A percentile compares a stretch with the other conserved stretches of the same genome.
Evolutionary conservation across 2,113 vertebrate species (phyloP).

Genomic region (Psilopogon haemacephalus): DNA sequence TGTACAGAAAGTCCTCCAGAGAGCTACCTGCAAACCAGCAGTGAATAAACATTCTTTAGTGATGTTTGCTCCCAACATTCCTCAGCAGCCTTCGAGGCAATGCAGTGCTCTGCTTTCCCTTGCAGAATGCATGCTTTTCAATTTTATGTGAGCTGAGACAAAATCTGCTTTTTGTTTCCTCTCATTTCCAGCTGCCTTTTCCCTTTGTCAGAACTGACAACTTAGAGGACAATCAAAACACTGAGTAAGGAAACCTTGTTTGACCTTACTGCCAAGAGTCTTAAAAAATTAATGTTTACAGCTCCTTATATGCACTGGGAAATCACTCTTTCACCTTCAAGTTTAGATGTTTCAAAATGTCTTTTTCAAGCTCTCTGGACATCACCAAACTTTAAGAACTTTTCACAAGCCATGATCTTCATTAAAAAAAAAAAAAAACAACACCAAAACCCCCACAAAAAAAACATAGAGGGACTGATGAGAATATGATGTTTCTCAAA

Average conservation of each 20-base stretch:
- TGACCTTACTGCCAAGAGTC: neutral
- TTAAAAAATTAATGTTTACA: constrained; percentile 14
- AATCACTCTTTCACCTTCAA: neutral
- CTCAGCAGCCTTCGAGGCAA: neutral
- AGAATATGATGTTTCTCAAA: neutral
- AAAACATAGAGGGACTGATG: neutral
- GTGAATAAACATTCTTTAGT: constrained; percentile 43
- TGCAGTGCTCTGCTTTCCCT: neutral
- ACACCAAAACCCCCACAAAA: no score
- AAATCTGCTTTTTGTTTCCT: constrained; percentile 1
- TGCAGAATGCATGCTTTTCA: neutral
- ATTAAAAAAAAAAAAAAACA: no score
- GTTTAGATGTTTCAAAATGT: neutral
- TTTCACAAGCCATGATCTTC: neutral
- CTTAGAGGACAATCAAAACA: constrained; percentile 12
- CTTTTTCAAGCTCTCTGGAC: neutral
- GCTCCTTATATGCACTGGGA: constrained; percentile 1
- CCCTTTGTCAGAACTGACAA: neutral
- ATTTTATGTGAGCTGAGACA: constrained; percentile 2
- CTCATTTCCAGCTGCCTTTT: neutral
- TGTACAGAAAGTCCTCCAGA: neutral
- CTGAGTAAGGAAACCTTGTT: neutral
- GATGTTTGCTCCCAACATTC: constrained; percentile 18
- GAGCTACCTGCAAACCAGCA: neutral
- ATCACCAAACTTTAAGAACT: neutral